Base-by-base conservation (phyloP, 2,888 invertebrate species). In the Diadegma fenestrale region DNA sequence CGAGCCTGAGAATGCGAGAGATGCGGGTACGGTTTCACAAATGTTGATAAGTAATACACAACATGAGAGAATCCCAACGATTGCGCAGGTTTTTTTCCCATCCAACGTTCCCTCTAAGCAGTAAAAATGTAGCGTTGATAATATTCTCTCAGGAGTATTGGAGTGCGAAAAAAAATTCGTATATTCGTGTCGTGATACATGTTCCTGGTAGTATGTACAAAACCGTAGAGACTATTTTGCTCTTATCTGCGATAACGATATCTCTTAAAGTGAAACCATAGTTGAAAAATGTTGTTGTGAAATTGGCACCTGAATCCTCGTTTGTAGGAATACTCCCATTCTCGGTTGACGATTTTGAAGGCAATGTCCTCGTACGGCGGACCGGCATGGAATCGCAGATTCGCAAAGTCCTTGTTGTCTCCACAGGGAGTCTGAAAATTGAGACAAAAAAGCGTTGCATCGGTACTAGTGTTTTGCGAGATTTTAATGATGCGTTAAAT, bases 341-440 rank as follows among this genome's bases (percentile, higher is more conserved):
- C 99, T 87, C 99, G 96, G 94, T 99, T 99, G 0, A 99, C 99
- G 86, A 99, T 98, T 95, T 99, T 99, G 94, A 99, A 99, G 0
- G 99, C 99, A 89, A 99, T 99, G 93, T 99, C 99, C 95, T 99
- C 99, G 94, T 99, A 99, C 0, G 99, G 99, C 19, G 99, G 99
- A 0, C 99, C 99, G n/a, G 99, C 98, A 92, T 97, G 97, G 94
- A 99, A 99, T 54, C 98, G 95, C 17, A 99, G 95, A 89, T 98
- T 97, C 0, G 98, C 98, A 95, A 99, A 99, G 93, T 99, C 99
- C 51, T 96, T 95, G 93, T 99, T 99, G 89, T 99, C 99, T 0
- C 96, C 95, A 92, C 98, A 98, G 0, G 98, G 97, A 63, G 98
- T 98, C 96, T 98, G 95, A 83, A 87, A 82, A 89, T 63, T n/a